phyloP scores from a whole-genome alignment of 2,113 vertebrate species.

The Ptychochromis oligacanthus region DNA sequence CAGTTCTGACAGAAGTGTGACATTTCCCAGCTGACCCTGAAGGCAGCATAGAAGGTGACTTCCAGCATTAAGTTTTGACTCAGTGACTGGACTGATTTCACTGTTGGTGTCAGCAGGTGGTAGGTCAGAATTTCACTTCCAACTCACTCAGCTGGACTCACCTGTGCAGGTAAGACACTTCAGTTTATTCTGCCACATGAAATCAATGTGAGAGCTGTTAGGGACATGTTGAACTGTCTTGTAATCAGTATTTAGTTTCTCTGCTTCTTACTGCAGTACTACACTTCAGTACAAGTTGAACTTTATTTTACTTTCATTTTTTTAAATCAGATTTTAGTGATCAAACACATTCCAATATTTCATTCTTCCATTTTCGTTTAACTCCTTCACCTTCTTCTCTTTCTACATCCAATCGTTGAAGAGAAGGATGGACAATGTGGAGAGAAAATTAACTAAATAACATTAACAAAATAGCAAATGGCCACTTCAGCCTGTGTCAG shows the following conservation, averaged over 20 bases:
- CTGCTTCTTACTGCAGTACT: not conserved
- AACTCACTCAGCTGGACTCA: not conserved
- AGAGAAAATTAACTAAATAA: not conserved
- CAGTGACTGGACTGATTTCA: not conserved
- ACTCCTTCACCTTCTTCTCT: not conserved
- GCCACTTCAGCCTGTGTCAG: not conserved
- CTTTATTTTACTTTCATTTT: not conserved
- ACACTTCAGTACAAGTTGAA: not conserved
- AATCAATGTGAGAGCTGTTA: not conserved
- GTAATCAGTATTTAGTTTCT: not conserved
- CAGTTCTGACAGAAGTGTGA: not conserved
- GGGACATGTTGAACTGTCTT: not conserved
- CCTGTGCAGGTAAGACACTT: constrained; percentile 24
- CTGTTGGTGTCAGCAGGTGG: not conserved
- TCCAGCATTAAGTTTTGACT: constrained; percentile 17
- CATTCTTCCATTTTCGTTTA: not conserved
- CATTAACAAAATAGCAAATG: not conserved
- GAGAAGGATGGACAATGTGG: not conserved
- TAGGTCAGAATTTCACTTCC: not conserved
- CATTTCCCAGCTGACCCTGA: constrained; percentile 8
- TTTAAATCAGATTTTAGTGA: not conserved
- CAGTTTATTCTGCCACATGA: not conserved
- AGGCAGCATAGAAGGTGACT: constrained; percentile 26
- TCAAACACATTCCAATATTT: not conserved
- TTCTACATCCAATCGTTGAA: not conserved